Conservation (phyloP, 2,797 vertebrate genomes). For the Mus spretus region DNA sequence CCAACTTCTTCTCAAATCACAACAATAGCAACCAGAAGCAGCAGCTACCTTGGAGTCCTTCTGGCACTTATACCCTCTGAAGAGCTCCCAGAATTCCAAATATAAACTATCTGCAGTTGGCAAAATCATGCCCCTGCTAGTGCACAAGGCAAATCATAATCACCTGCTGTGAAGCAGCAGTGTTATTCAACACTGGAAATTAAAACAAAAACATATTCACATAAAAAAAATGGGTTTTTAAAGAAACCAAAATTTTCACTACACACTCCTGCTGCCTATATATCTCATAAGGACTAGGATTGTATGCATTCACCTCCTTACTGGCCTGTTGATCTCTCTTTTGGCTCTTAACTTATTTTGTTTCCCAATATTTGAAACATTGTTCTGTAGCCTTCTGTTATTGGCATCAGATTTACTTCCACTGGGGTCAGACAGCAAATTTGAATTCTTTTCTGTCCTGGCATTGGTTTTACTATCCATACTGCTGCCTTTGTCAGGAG, state of each 20-base stretch:
- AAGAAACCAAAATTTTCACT: neutral
- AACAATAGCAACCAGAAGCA: neutral
- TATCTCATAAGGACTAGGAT: neutral
- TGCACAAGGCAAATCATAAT: neutral
- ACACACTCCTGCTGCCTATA: neutral
- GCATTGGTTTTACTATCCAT: constrained; percentile 28
- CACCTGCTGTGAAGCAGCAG: neutral
- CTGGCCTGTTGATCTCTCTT: constrained; percentile 31
- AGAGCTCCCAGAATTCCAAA: neutral
- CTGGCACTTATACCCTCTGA: neutral
- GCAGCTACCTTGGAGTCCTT: neutral
- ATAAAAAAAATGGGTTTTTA: neutral
- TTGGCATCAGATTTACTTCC: constrained; percentile 26
- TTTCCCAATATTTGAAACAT: constrained; percentile 43
- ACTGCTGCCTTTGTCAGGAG: neutral
- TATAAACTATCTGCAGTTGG: neutral
- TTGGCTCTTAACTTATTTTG: constrained; percentile 13
- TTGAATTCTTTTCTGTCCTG: constrained; percentile 29
- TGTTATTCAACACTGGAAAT: neutral
- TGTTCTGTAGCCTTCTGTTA: neutral
- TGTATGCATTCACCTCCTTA: neutral
- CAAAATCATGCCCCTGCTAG: neutral
- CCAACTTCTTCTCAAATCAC: neutral
- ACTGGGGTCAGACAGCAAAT: neutral
- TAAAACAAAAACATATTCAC: neutral